Conservation (phyloP, 2,113 vertebrate species). For the Zeus faber region DNA sequence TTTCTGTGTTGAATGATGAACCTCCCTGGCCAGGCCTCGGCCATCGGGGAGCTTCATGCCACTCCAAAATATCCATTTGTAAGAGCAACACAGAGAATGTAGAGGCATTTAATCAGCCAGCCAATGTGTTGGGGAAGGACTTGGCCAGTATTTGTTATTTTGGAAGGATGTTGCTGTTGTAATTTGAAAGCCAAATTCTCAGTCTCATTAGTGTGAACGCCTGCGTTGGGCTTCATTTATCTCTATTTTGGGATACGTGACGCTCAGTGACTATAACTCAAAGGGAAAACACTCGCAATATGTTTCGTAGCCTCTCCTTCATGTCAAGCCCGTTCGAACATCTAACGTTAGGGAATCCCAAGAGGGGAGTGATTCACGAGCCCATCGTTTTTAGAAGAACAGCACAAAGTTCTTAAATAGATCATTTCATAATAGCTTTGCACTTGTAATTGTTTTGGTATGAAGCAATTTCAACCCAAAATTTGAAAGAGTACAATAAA, state of each 20-base stretch:
- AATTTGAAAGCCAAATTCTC: not conserved
- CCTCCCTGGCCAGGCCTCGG: slow-evolving; percentile 26
- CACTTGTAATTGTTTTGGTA: too few relatives aligned
- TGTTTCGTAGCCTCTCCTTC: too few relatives aligned
- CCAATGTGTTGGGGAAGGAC: not conserved
- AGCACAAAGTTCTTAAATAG: too few relatives aligned
- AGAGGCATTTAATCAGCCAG: slow-evolving; percentile 14
- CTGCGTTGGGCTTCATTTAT: not conserved
- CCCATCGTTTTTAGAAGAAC: too few relatives aligned
- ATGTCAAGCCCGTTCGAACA: too few relatives aligned
- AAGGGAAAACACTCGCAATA: too few relatives aligned
- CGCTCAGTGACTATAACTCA: not conserved
- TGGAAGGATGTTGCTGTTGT: not conserved
- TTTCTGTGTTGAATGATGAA: slow-evolving; percentile 40
- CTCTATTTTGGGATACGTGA: not conserved
- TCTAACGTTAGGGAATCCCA: too few relatives aligned
- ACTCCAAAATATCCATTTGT: slow-evolving; percentile 44
- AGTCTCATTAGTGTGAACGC: not conserved
- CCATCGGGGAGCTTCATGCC: slow-evolving; percentile 13
- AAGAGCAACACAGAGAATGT: slow-evolving; percentile 14
- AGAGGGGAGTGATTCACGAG: too few relatives aligned
- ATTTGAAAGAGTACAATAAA: too few relatives aligned
- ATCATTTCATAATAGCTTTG: too few relatives aligned
- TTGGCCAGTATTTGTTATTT: not conserved
- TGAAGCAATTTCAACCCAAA: too few relatives aligned